Evolutionary conservation across 2,797 vertebrate species (phyloP).

Genomic region (Dermochelys coriacea): DNA sequence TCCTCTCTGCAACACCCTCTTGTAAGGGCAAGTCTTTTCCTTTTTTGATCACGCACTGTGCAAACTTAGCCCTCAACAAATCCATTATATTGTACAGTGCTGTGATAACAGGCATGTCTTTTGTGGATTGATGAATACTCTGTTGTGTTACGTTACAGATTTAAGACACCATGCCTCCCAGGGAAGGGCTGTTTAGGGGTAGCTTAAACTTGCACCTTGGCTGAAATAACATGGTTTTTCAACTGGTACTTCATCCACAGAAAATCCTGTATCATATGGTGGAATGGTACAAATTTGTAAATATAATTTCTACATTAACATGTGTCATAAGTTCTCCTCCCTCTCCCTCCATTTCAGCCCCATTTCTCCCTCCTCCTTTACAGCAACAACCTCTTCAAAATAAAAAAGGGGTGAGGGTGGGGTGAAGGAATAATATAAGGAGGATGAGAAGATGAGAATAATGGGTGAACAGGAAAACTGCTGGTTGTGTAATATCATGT

Average conservation of each 20-base stretch:
- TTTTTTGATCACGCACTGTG: neutral
- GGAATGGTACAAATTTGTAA: neutral
- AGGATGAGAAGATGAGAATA: neutral
- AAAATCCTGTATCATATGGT: constrained; percentile 9
- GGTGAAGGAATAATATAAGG: constrained; percentile 7
- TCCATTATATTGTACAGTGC: accelerated
- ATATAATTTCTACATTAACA: neutral
- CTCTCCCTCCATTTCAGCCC: neutral
- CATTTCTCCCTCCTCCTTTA: constrained; percentile 6
- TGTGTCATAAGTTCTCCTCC: neutral
- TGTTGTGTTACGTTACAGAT: neutral
- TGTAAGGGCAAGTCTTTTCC: neutral
- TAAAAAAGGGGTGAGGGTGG: neutral
- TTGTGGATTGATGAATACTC: neutral
- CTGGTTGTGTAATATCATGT: neutral
- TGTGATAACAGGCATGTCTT: neutral
- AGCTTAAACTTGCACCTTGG: constrained; percentile 10
- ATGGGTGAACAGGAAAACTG: neutral
- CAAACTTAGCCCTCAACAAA: neutral
- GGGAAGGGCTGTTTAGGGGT: neutral
- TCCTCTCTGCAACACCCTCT: neutral
- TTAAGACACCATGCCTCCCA: neutral
- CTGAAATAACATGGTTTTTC: constrained; percentile 7
- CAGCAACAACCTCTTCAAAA: constrained; percentile 10
- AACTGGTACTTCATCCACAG: neutral